Conservation (phyloP, 2,113 vertebrate genomes). For the Hippocampus zosterae region DNA sequence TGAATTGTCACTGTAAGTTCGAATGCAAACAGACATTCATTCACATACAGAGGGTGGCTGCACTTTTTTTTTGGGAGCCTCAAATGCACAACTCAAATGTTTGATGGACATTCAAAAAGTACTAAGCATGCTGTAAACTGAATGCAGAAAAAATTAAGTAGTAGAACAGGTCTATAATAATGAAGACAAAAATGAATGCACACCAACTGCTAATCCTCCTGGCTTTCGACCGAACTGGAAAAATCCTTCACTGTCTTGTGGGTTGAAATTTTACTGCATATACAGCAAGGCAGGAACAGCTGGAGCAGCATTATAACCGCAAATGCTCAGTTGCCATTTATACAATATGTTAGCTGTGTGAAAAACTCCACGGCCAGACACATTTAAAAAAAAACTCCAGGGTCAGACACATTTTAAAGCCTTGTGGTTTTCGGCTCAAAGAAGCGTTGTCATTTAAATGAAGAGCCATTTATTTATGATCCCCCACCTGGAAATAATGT, state of each 20-base stretch:
- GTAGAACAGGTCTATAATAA: not conserved
- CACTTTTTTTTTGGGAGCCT: not conserved
- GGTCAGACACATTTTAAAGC: not conserved
- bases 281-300: no score
- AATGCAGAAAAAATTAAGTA: not conserved
- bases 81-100: not conserved
- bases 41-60: not conserved
- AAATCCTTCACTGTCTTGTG: not conserved
- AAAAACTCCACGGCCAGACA: not conserved
- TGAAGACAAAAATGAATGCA: not conserved
- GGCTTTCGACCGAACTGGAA: not conserved
- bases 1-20: slow-evolving; percentile 34
- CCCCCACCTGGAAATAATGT: not conserved
- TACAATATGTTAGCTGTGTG: not conserved
- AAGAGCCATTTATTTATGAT: not conserved
- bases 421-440: not conserved
- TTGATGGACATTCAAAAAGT: not conserved
- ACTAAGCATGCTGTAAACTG: not conserved
- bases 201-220: not conserved
- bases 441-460: not conserved
- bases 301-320: not conserved
- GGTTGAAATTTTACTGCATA: not conserved
- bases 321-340: not conserved
- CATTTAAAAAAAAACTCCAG: not conserved
- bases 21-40: slow-evolving; percentile 18